A percentile compares a stretch with the other conserved stretches of the same genome.
Evolutionary conservation across 2,797 vertebrate genomes (phyloP).

Genomic region (Parotocinclus haroldoi): DNA sequence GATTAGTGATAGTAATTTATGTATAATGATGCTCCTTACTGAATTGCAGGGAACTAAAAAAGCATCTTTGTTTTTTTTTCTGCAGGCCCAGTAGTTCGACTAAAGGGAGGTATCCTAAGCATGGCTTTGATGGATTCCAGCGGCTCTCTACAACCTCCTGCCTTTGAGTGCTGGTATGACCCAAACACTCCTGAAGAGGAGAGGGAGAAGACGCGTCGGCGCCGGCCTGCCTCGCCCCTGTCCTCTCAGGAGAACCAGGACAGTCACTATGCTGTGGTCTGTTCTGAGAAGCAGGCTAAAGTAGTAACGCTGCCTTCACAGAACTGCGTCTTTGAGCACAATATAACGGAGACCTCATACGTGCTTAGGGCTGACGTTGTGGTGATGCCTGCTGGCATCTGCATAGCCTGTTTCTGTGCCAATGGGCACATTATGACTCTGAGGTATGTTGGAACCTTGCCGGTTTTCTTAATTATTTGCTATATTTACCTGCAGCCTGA

Average conservation of each 20-base stretch:
- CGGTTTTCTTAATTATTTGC: not conserved
- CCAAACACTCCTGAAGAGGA: constrained; percentile 86
- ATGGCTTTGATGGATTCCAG: constrained; percentile 87
- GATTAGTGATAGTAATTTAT: no score
- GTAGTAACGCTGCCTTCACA: constrained; percentile 91
- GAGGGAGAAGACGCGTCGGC: constrained; percentile 75
- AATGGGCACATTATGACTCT: constrained; percentile 97
- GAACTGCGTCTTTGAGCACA: constrained; percentile 88
- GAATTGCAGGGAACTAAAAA: not conserved
- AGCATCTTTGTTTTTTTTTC: constrained; percentile 6
- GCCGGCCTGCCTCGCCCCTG: constrained; percentile 84
- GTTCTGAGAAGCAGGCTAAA: constrained; percentile 97
- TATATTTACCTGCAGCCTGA: not conserved
- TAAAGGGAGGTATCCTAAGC: constrained; percentile 89
- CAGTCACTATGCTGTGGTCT: constrained; percentile 88
- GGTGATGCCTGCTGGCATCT: constrained; percentile 81
- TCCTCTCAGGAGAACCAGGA: constrained; percentile 88
- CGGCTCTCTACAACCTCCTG: constrained; percentile 82
- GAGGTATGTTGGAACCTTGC: constrained; percentile 71
- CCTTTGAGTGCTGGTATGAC: constrained; percentile 89
- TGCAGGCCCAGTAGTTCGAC: constrained; percentile 81
- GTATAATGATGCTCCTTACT: no score
- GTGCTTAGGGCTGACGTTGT: constrained; percentile 92
- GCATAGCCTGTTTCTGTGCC: constrained; percentile 96
- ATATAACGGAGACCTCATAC: constrained; percentile 93